Evolutionary conservation across 2,113 vertebrate species (phyloP), one percentile per base, ranked within the genome.

Genomic region (Xenus cinereus): DNA sequence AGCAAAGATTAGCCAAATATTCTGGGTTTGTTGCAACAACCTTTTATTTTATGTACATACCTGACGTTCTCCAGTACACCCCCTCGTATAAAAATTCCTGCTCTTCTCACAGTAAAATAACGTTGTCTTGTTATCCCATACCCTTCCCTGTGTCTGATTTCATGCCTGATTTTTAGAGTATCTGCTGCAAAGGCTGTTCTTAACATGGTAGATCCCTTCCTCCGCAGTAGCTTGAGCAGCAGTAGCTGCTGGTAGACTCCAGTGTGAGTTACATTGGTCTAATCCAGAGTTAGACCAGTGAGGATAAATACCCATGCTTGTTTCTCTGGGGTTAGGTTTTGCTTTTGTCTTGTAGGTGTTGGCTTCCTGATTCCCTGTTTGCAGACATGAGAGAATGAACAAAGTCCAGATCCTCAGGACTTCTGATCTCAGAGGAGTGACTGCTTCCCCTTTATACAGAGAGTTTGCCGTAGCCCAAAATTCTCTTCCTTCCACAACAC

Each of bases 1-100:
- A 73, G n/a, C 24, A 63, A 91, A 95, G 93, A 94, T 97, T 96
- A 97, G 75, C 63, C 67, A 94, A 97, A 88, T 88, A 96, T 85
- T 91, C 78, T 53, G 54, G 7, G 39, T 90, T 96, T 95, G 84
- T 94, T 85, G 87, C 91, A 95, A 62, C 27, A 76, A 60, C 50
- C 28, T 79, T 83, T 87, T 87, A 51, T 91, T 97, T 95, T 94
- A 73, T 91, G 57, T 79, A 83, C 93, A 96, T 97, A 88, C 87
- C 59, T 93, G 50, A 54, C 26, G 1, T 93, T 94, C 78, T 88
- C 21, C 63, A 54, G 23, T 59, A 88, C 41, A 30, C 32, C 54
- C 27, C 32, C 18, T 91, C 8, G 0, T 63, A 68, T 83, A 85
- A 93, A 90, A 71, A 87, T 90, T 80, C 75, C 64, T 91, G 41